Conservation (phyloP, 2,797 vertebrate genomes). For the Strix occidentalis region DNA sequence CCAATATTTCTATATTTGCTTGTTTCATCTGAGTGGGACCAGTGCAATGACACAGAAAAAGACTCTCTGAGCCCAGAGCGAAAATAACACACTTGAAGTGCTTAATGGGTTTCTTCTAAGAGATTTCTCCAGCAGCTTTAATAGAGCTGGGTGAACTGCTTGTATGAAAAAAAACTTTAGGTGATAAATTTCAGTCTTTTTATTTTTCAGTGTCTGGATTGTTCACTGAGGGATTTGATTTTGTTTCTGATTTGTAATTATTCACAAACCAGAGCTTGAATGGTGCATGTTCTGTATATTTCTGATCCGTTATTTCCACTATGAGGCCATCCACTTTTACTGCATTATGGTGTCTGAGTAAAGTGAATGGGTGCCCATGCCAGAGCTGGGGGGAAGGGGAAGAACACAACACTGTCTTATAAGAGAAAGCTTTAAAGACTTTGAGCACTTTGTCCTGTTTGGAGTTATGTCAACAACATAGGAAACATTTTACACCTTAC, state of each 20-base stretch:
- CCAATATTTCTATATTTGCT: constrained; percentile 65
- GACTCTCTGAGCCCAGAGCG: constrained; percentile 35
- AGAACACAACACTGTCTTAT: background rate
- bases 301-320: background rate
- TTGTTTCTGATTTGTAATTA: constrained; percentile 7
- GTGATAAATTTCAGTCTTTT: background rate
- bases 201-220: background rate
- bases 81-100: constrained; percentile 67
- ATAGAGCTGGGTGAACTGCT: constrained; percentile 36
- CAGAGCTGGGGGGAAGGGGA: background rate
- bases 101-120: constrained; percentile 59
- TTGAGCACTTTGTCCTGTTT: background rate
- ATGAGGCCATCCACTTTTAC: background rate
- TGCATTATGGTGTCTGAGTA: background rate
- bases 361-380: rapidly evolving
- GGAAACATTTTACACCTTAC: background rate
- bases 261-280: background rate
- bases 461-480: background rate
- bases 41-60: constrained; percentile 66
- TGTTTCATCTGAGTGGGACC: constrained; percentile 51
- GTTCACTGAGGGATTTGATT: background rate
- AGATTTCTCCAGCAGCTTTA: constrained; percentile 51
- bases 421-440: background rate
- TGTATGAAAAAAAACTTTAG: background rate
- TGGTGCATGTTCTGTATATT: rapidly evolving